A percentile compares a stretch with the other conserved stretches of the same genome.
Conservation (phyloP, 2,113 vertebrate species). For the Actenoides lindsayi region DNA sequence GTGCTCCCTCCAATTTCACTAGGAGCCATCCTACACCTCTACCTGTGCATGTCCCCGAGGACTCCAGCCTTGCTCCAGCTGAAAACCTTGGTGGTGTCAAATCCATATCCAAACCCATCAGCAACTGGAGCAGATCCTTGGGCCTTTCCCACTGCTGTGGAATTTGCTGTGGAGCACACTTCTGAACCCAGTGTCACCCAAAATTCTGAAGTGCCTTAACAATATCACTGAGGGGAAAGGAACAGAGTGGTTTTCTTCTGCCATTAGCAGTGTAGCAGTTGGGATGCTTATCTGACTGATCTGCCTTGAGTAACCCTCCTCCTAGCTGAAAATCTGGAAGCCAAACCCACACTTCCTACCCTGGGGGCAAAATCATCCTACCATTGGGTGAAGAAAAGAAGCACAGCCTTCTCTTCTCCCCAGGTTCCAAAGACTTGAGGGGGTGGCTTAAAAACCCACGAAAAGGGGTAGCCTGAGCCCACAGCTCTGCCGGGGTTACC, state of each 20-base stretch:
- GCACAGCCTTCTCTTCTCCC: neutral
- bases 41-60: neutral
- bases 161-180: neutral
- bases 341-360: neutral
- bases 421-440: neutral
- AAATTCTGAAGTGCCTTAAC: neutral
- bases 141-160: neutral
- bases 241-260: neutral
- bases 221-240: neutral
- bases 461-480: neutral
- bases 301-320: neutral
- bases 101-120: rapidly evolving
- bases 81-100: neutral
- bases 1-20: neutral
- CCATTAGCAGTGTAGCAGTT: neutral
- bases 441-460: neutral
- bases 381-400: neutral
- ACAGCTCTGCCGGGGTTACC: neutral
- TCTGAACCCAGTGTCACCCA: neutral
- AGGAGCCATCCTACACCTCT: neutral
- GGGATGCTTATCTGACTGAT: neutral
- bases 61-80: neutral
- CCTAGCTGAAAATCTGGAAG: neutral
- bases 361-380: neutral
- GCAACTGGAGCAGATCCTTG: neutral